A percentile compares a stretch with the other conserved stretches of the same genome.
Conservation (phyloP, 2,888 invertebrate species). For the Cacoxenus indagator region DNA sequence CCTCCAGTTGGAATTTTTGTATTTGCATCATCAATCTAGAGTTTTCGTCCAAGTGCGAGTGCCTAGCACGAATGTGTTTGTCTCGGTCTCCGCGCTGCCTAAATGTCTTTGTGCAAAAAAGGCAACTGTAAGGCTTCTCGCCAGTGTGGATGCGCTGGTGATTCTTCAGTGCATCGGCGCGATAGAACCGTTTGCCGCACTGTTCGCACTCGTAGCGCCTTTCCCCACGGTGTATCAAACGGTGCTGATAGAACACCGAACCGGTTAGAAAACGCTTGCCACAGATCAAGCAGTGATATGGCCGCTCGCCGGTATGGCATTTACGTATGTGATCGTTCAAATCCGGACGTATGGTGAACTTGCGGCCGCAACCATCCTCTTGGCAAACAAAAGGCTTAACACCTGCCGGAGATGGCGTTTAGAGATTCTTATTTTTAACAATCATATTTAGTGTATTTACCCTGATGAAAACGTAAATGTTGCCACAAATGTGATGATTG, state of each 20-base stretch:
- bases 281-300: slow-evolving; percentile 76
- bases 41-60: slow-evolving; percentile 69
- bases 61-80: slow-evolving; percentile 74
- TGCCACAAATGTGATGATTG: slow-evolving; percentile 79
- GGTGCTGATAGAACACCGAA: slow-evolving; percentile 77
- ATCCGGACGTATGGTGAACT: slow-evolving; percentile 77
- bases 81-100: slow-evolving; percentile 75
- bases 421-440: background rate
- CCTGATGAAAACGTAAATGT: slow-evolving; percentile 77
- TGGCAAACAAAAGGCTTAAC: slow-evolving; percentile 77
- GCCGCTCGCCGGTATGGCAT: slow-evolving; percentile 77
- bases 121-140: slow-evolving; percentile 74
- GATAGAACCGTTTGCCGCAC: slow-evolving; percentile 76
- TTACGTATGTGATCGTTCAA: slow-evolving; percentile 77
- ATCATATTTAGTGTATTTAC: slow-evolving; percentile 62
- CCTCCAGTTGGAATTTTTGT: slow-evolving; percentile 67
- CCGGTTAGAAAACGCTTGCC: slow-evolving; percentile 76
- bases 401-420: slow-evolving; percentile 68
- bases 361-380: slow-evolving; percentile 74
- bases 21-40: slow-evolving; percentile 69
- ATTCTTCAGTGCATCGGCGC: slow-evolving; percentile 77
- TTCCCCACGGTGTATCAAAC: slow-evolving; percentile 76
- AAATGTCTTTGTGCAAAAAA: slow-evolving; percentile 73
- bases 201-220: slow-evolving; percentile 77
- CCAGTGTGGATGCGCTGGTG: slow-evolving; percentile 76